Percentiles rank a stretch among this genome's conserved stretches.
These are phyloP conservation scores for Lacerta agilis DNA, from an alignment of 2,797 vertebrate genomes.

Conservation along the genomic window DNA sequence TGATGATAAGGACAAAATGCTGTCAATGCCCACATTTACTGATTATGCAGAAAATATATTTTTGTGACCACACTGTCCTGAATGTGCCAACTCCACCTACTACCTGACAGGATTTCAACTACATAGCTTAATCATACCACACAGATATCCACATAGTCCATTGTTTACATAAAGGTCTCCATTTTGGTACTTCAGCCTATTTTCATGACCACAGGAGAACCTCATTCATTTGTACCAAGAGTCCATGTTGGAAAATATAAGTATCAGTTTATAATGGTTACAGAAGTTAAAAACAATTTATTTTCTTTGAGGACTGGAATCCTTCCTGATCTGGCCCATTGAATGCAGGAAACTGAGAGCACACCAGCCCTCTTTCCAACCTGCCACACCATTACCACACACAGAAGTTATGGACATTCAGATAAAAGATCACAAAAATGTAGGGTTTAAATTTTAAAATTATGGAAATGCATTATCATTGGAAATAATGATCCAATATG, in stretches of 20 bases:
- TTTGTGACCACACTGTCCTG: background rate
- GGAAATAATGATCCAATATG: background rate
- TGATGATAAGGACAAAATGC: background rate
- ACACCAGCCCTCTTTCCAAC: background rate
- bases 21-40: background rate
- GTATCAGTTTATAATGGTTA: background rate
- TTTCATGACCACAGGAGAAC: background rate
- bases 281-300: background rate
- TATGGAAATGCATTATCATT: background rate
- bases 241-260: background rate
- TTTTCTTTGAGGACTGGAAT: background rate
- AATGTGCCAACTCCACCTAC: background rate
- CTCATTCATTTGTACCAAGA: background rate
- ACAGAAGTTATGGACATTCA: too few species aligned
- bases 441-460: background rate
- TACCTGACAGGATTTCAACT: background rate
- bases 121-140: too few species aligned
- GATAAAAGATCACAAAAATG: background rate
- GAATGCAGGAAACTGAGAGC: background rate
- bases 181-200: background rate
- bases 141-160: background rate
- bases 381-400: background rate
- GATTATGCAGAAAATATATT: background rate
- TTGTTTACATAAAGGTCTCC: background rate
- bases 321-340: background rate